phyloP scores from a whole-genome alignment of 2,888 invertebrate species.

The Diaperis boleti region DNA sequence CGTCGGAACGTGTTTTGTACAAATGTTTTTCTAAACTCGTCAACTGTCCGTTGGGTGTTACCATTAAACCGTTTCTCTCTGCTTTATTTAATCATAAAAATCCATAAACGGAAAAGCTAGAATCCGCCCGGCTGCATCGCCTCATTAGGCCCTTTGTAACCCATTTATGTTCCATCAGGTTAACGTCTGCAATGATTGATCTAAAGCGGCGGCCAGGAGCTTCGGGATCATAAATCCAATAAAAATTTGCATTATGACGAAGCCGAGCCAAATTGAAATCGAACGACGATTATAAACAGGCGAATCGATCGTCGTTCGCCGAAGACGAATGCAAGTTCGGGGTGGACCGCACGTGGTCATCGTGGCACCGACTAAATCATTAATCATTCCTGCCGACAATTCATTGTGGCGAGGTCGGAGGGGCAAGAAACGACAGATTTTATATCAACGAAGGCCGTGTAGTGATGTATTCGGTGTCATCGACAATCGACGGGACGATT shows the following conservation, averaged over 20 bases:
- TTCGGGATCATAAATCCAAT: neutral
- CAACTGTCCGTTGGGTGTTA: too few species aligned
- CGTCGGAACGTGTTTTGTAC: too few species aligned
- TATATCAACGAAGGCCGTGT: slow-evolving; percentile 28
- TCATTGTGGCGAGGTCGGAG: slow-evolving; percentile 44
- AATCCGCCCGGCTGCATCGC: neutral
- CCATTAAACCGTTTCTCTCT: too few species aligned
- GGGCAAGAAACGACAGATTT: slow-evolving; percentile 48
- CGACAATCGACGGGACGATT: neutral
- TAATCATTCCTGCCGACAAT: slow-evolving; percentile 46
- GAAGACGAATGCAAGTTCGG: slow-evolving; percentile 36
- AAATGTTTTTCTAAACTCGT: too few species aligned
- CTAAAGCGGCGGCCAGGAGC: slow-evolving; percentile 4
- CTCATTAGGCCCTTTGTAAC: slow-evolving; percentile 2
- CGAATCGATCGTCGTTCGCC: slow-evolving; percentile 38
- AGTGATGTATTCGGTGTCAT: slow-evolving; percentile 15
- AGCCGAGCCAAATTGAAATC: slow-evolving; percentile 37
- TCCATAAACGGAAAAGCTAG: too few species aligned
- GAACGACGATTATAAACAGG: slow-evolving; percentile 34
- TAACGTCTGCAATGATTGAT: slow-evolving; percentile 34
- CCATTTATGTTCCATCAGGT: neutral
- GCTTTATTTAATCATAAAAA: too few species aligned
- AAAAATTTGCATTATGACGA: slow-evolving; percentile 36
- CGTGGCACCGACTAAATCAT: slow-evolving; percentile 45
- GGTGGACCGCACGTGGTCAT: slow-evolving; percentile 43